Evolutionary conservation across 2,888 invertebrate species (phyloP).

Genomic region (Tenthredo scrophulariae): DNA sequence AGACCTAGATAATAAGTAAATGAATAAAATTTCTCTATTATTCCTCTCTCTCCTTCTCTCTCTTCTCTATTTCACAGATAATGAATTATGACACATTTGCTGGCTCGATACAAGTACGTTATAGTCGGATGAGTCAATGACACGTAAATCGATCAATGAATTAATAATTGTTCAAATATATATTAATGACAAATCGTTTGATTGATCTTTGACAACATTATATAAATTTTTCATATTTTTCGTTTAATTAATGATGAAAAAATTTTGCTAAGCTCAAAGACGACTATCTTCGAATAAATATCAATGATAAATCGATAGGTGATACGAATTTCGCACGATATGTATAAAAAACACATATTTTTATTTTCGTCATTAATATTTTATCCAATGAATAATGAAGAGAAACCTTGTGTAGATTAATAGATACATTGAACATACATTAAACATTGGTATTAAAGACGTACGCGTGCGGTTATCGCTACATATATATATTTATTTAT

Average conservation of each 20-base stretch:
- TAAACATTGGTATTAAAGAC: neutral
- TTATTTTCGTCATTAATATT: neutral
- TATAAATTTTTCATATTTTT: no score
- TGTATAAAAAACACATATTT: neutral
- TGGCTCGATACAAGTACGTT: neutral
- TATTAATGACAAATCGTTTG: neutral
- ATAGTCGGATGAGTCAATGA: conserved; percentile 28
- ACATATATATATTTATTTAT: neutral
- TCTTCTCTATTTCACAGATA: neutral
- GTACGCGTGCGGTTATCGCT: neutral
- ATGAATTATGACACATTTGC: conserved; percentile 32
- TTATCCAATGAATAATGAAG: neutral
- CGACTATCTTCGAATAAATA: no score
- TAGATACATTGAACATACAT: neutral
- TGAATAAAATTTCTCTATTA: neutral
- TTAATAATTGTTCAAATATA: conserved; percentile 9
- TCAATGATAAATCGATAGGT: no score
- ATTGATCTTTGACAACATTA: neutral
- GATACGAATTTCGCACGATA: neutral
- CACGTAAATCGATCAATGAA: conserved; percentile 27
- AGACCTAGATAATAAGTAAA: neutral
- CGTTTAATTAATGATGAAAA: no score
- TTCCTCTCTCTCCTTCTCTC: neutral
- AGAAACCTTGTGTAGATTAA: neutral
- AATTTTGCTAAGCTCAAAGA: no score